Evolutionary conservation across 2,888 invertebrate genomes (phyloP), one percentile per base, ranked within the genome.

Genomic region (Acheta domesticus): DNA sequence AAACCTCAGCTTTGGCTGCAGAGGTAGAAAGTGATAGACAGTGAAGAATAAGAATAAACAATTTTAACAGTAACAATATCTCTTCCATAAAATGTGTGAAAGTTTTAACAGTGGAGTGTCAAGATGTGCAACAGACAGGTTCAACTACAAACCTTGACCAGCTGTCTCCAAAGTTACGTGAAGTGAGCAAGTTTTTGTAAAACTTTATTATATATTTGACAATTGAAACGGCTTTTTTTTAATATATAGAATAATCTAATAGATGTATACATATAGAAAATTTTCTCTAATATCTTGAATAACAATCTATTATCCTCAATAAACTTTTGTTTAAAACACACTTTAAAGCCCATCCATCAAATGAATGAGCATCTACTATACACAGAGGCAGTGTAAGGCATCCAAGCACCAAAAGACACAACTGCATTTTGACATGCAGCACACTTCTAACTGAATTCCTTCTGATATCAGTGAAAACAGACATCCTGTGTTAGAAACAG

Each of bases 321-420:
- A 76, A 75, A 76, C 76, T 75, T 23, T 76, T 76, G 76, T 76
- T 76, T 48, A 49, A 48, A 76, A 76, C 48, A 76, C 48, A 76
- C 20, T 76, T 76, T 76, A 49, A 48, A 62, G n/a, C 62, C 62
- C 62, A 62, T 62, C n/a, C 62, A 62, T 62, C 62, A 62, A n/a
- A 62, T 62, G 62, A 62, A 62, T n/a, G 62, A 62, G 62, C 62
- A 48, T 14, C 76, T 49, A 76, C 23, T 76, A 4, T 48, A 76
- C 49, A 49, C n/a, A 50, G 49, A 79, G 79, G 76, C 76, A 79
- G 79, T 79, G 76, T 14, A 79, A 76, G 79, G 76, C 76, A 79
- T 76, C 36, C 19, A 79, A 79, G 79, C 79, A 79, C 76, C 79
- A 79, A 76, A n/a, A 78, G 49, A 78, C n/a, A 79, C 19, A 50